Base-by-base conservation (phyloP, 2,888 invertebrate species). In the Cyaniris semiargus region DNA sequence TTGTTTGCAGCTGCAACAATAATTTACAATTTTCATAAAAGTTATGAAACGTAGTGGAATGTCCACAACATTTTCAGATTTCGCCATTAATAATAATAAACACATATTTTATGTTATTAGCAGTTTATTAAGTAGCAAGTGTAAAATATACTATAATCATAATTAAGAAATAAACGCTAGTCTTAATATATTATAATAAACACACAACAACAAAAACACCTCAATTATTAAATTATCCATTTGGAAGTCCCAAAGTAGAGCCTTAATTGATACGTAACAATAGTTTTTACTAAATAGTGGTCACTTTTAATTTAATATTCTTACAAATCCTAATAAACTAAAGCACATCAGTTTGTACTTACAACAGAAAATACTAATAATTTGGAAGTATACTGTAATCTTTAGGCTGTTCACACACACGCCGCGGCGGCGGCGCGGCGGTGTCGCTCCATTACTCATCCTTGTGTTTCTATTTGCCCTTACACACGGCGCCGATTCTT, bases 91-190 rank as follows among this genome's bases (percentile, higher is more conserved):
- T 31, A 31, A 15, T 5, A 66, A 66, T 34, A 34, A 27, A 27
- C 8, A 15, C 66, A 66, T 13, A 21, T 6, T 15, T 66, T 66
- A 31, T 60, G 18, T 66, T 66, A 23, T 66, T 18, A 66, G 66
- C 66, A 27, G 27, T 66, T 66, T 66, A 66, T 27, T 66, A 5
- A 27, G 23, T 7, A 4, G 15, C 27, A 27, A 31, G 66, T 66
- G 27, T 66, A 66, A 66, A 66, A 15, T 27, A 15, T 5, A 66
- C 8, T 13, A 23, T 60, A 60, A 58, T 8, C n/a, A 31, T 66
- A 66, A 60, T 60, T 60, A 23, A 23, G 10, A 60, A 60, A 21
- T 60, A 60, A 23, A 60, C 60, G 66, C 66, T 66, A 66, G 66
- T 66, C 66, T 66, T 66, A 27, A 66, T 60, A 27, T 53, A 18